Evolutionary conservation across 2,113 vertebrate species (phyloP).

Genomic region (Tamias sibiricus): DNA sequence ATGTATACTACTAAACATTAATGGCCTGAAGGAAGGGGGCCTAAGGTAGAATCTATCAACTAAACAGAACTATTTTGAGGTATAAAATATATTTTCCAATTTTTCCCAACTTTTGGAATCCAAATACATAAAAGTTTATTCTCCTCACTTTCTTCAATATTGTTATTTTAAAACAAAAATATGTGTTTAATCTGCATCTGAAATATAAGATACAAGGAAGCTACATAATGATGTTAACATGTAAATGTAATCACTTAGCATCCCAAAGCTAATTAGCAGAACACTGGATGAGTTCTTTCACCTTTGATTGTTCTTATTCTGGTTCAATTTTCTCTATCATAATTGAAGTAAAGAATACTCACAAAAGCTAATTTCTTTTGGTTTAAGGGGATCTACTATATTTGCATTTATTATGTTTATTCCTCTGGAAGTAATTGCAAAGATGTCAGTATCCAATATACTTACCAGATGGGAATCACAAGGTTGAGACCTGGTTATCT

Average conservation of each 20-base stretch:
- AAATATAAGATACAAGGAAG: slow-evolving; percentile 39
- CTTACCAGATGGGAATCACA: not conserved
- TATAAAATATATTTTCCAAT: not conserved
- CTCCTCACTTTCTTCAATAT: not conserved
- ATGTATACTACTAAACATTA: slow-evolving; percentile 25
- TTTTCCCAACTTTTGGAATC: not conserved
- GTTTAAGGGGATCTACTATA: slow-evolving; percentile 41
- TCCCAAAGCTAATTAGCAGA: slow-evolving; percentile 61
- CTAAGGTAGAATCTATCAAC: slow-evolving; percentile 31
- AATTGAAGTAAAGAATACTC: slow-evolving; percentile 60
- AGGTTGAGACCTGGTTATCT: not conserved
- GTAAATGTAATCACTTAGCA: slow-evolving; percentile 63
- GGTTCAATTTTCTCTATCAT: slow-evolving; percentile 69
- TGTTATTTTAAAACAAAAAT: slow-evolving; percentile 67
- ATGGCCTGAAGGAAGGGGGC: not conserved
- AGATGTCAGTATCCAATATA: not conserved
- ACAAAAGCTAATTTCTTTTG: slow-evolving; percentile 65
- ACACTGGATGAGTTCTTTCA: slow-evolving; percentile 47
- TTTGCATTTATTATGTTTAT: slow-evolving; percentile 19
- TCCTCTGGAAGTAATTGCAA: slow-evolving; percentile 26
- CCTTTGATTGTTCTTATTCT: slow-evolving; percentile 59
- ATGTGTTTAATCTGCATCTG: slow-evolving; percentile 47
- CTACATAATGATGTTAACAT: slow-evolving; percentile 51
- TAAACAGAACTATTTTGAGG: not conserved
- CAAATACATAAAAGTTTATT: not conserved